These are phyloP conservation scores for Adelosebastes latens DNA, from an alignment of 2,797 vertebrate species.

Conservation along the genomic window DNA sequence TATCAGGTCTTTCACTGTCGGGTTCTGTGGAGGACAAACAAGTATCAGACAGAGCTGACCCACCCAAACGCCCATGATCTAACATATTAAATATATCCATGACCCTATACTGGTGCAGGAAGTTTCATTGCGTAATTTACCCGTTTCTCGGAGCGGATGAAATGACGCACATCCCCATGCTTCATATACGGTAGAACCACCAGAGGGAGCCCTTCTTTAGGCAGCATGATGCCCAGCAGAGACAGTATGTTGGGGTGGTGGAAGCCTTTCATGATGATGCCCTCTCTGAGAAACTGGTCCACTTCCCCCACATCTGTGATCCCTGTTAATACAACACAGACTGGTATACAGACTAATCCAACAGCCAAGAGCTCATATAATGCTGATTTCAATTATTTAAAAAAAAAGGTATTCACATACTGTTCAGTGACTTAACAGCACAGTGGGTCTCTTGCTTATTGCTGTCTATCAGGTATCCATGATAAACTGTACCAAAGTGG, in stretches of 20 bases:
- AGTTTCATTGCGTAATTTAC: slow-evolving; percentile 74
- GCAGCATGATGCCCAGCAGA: slow-evolving; percentile 91
- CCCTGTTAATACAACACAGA: slow-evolving; percentile 75
- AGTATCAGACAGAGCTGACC: background rate
- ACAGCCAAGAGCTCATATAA: background rate
- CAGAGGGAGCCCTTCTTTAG: slow-evolving; percentile 89
- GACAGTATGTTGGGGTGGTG: slow-evolving; percentile 92
- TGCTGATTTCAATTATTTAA: background rate
- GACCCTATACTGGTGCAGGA: background rate
- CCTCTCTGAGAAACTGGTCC: slow-evolving; percentile 94
- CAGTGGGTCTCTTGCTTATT: slow-evolving; percentile 87
- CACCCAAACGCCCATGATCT: background rate
- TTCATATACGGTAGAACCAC: slow-evolving; percentile 95
- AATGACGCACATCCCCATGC: slow-evolving; percentile 93
- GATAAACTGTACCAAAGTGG: slow-evolving; percentile 94
- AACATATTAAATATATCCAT: background rate
- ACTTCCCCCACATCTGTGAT: slow-evolving; percentile 93
- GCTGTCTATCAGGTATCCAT: slow-evolving; percentile 87
- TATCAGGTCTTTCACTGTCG: slow-evolving; percentile 95
- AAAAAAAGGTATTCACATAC: slow-evolving; percentile 77
- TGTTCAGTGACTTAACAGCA: slow-evolving; percentile 91
- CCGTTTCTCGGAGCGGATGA: slow-evolving; percentile 90
- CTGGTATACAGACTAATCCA: background rate
- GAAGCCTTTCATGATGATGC: slow-evolving; percentile 96
- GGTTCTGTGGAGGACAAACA: slow-evolving; percentile 82